A percentile compares a stretch with the other conserved stretches of the same genome.
Evolutionary conservation across 1,140 invertebrate genomes (phyloP).

Genomic region (Leptinotarsa texana): DNA sequence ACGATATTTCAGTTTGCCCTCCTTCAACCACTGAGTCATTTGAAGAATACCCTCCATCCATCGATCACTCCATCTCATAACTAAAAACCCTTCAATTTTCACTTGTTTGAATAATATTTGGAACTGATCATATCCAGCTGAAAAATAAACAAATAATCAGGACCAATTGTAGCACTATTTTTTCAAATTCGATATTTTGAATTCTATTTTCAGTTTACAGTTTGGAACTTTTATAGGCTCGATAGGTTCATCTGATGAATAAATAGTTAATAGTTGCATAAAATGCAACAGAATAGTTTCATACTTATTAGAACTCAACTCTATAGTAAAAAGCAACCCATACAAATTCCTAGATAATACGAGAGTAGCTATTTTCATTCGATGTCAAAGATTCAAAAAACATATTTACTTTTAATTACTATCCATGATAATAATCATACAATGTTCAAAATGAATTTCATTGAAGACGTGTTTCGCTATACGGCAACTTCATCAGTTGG

Average conservation of each 20-base stretch:
- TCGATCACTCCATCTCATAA: slow-evolving; percentile 60
- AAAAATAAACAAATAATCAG: slow-evolving; percentile 59
- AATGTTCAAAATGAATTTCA: too few species aligned
- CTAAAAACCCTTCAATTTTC: slow-evolving; percentile 68
- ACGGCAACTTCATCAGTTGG: too few species aligned
- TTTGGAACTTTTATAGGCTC: neutral
- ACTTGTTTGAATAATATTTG: slow-evolving; percentile 57
- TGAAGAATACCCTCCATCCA: slow-evolving; percentile 65
- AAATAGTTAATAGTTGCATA: too few species aligned
- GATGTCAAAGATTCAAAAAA: too few species aligned
- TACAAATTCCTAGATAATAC: neutral
- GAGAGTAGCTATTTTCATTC: too few species aligned
- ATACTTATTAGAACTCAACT: neutral
- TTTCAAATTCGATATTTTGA: neutral
- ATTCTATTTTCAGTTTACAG: neutral
- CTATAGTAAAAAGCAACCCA: neutral
- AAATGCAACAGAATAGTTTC: neutral
- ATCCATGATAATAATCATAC: too few species aligned
- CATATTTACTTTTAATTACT: too few species aligned
- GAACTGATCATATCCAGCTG: slow-evolving; percentile 45
- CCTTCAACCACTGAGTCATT: slow-evolving; percentile 61
- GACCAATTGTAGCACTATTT: slow-evolving; percentile 53
- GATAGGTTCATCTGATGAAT: neutral
- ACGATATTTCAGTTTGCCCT: slow-evolving; percentile 65
- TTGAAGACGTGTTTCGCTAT: too few species aligned